phyloP scores from a whole-genome alignment of 2,797 vertebrate species.

The Harpagifer antarcticus region DNA sequence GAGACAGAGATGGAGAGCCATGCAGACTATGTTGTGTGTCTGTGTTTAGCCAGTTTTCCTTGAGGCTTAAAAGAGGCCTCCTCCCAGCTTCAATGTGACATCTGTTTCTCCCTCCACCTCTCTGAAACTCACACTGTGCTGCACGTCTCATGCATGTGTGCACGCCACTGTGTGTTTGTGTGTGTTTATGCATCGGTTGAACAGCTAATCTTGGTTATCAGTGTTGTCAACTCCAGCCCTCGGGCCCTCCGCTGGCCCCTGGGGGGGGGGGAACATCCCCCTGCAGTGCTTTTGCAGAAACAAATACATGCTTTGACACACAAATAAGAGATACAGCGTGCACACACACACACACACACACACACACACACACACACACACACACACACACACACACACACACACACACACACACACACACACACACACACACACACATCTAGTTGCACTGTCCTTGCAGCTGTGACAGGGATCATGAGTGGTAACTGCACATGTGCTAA shows the following conservation, averaged over 20 bases:
- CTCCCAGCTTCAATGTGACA: conserved; percentile 61
- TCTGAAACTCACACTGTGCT: conserved; percentile 42
- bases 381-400: background rate
- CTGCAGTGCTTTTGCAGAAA: conserved; percentile 28
- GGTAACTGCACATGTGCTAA: conserved; percentile 6
- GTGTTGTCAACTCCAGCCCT: conserved; percentile 60
- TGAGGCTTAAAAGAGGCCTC: conserved; percentile 44
- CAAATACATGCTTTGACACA: conserved; percentile 21
- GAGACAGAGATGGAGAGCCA: conserved; percentile 37
- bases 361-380: too few species aligned
- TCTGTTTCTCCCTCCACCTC: conserved; percentile 66
- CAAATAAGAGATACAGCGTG: background rate
- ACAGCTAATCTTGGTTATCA: conserved; percentile 74
- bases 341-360: background rate
- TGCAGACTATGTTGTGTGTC: conserved; percentile 4
- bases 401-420: conserved; percentile 10
- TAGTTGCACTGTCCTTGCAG: conserved; percentile 42
- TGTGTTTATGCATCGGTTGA: conserved; percentile 46
- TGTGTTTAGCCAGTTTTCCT: conserved; percentile 40
- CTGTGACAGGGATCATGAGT: conserved; percentile 43
- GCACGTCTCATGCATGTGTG: conserved; percentile 23
- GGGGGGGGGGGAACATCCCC: conserved; percentile 48
- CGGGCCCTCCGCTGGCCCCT: conserved; percentile 39
- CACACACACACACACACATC: too few species aligned
- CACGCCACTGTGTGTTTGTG: conserved; percentile 15